Conservation (phyloP, 2,113 vertebrate species). For the Salvelinus namaycush region DNA sequence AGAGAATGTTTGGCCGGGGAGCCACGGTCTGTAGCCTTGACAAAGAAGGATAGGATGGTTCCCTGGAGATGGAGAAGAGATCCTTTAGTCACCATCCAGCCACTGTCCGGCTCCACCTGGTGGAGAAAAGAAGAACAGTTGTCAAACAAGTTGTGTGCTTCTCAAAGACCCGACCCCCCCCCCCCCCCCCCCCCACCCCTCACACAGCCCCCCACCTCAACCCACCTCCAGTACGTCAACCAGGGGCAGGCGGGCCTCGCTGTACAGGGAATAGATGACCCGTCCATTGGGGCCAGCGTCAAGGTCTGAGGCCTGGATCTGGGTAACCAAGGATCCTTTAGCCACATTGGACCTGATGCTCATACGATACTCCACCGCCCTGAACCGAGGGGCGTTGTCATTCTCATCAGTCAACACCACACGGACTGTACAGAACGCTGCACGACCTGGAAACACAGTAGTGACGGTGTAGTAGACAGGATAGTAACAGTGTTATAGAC, state of each 20-base stretch:
- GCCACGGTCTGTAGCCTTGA: constrained; percentile 92
- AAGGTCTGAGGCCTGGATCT: constrained; percentile 90
- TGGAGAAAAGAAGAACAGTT: background rate
- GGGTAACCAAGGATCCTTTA: constrained; percentile 89
- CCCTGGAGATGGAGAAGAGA: constrained; percentile 87
- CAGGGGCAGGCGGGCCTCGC: constrained; percentile 87
- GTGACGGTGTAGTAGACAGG: too few species aligned
- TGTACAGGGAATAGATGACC: constrained; percentile 92
- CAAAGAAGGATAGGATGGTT: constrained; percentile 92
- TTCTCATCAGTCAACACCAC: constrained; percentile 94
- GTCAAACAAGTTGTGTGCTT: background rate
- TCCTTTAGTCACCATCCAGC: constrained; percentile 97
- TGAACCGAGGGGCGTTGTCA: constrained; percentile 90
- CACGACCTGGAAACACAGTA: constrained; percentile 68
- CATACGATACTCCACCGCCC: constrained; percentile 88
- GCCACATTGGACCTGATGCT: constrained; percentile 93
- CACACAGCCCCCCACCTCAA: background rate
- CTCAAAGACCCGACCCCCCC: background rate
- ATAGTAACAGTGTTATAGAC: too few species aligned
- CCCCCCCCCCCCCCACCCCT: too few species aligned
- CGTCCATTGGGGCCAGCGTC: constrained; percentile 89
- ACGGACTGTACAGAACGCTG: constrained; percentile 87
- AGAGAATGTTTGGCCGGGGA: constrained; percentile 88
- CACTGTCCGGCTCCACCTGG: constrained; percentile 88
- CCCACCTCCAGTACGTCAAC: constrained; percentile 89